These are phyloP conservation scores for Limonius californicus DNA, from an alignment of 1,140 invertebrate genomes.

Conservation along the genomic window DNA sequence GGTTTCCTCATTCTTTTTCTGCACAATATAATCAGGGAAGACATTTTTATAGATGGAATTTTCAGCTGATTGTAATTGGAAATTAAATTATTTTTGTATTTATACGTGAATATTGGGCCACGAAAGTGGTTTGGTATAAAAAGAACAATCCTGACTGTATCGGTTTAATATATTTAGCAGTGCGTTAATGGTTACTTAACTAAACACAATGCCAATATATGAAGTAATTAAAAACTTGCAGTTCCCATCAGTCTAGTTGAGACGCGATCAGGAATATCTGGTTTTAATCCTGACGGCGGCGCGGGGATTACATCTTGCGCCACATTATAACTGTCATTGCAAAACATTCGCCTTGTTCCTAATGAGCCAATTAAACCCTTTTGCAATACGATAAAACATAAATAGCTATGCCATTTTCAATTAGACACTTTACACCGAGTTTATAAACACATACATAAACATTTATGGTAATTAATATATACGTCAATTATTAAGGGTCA, in stretches of 20 bases:
- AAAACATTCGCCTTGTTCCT: slow-evolving; percentile 10
- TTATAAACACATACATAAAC: neutral
- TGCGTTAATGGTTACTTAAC: too few species aligned
- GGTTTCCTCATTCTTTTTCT: too few species aligned
- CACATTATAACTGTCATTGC: slow-evolving; percentile 5
- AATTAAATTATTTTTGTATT: too few species aligned
- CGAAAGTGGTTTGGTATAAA: too few species aligned
- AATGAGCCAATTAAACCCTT: slow-evolving; percentile 13
- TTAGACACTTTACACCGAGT: slow-evolving; percentile 1
- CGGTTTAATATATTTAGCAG: too few species aligned
- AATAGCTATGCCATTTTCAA: neutral
- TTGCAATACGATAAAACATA: neutral
- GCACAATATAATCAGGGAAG: too few species aligned
- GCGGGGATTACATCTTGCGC: neutral
- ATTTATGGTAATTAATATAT: slow-evolving; percentile 1
- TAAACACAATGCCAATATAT: too few species aligned
- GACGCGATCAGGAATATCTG: neutral
- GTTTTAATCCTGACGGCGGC: neutral
- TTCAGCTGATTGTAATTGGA: too few species aligned
- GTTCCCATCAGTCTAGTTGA: neutral
- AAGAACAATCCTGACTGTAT: too few species aligned
- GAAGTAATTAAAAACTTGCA: slow-evolving; percentile 4
- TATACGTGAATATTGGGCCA: too few species aligned
- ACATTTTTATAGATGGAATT: too few species aligned
- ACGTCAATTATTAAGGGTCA: neutral